Evolutionary conservation across 2,888 invertebrate species (phyloP).

Genomic region (Epirrita christyi): DNA sequence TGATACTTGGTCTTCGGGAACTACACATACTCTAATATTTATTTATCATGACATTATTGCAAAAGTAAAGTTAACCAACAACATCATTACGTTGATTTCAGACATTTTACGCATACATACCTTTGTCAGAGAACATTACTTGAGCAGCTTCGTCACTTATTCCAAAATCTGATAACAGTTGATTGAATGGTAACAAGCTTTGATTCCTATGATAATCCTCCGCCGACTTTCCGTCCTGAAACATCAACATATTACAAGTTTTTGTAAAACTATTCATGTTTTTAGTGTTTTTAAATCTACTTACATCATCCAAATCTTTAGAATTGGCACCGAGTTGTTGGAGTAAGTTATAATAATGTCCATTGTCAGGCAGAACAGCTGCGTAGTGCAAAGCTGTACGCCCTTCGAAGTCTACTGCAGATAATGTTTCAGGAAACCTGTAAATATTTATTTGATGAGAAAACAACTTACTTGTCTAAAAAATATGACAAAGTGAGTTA

Average conservation of each 20-base stretch:
- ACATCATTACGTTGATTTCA: slow-evolving; percentile 1
- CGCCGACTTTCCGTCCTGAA: slow-evolving; percentile 90
- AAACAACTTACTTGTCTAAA: no score
- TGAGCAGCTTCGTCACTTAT: slow-evolving; percentile 87
- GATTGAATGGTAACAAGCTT: slow-evolving; percentile 87
- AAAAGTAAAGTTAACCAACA: background rate
- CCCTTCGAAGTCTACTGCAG: slow-evolving; percentile 91
- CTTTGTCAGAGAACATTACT: slow-evolving; percentile 91
- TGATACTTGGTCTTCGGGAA: slow-evolving; percentile 90
- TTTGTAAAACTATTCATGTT: background rate
- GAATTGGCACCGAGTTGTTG: slow-evolving; percentile 94
- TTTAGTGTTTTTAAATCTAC: slow-evolving; percentile 37
- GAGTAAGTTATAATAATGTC: slow-evolving; percentile 93
- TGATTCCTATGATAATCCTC: slow-evolving; percentile 91
- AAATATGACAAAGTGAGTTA: background rate
- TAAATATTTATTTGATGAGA: background rate
- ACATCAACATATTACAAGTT: background rate
- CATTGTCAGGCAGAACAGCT: slow-evolving; percentile 92
- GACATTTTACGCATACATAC: slow-evolving; percentile 70
- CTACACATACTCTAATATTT: slow-evolving; percentile 70
- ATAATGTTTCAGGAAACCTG: slow-evolving; percentile 94
- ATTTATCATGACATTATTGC: slow-evolving; percentile 26
- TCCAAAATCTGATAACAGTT: slow-evolving; percentile 88
- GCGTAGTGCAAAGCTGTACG: slow-evolving; percentile 96
- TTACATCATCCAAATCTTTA: slow-evolving; percentile 92